Evolutionary conservation across 1,140 invertebrate genomes (phyloP), one percentile per base, ranked within the genome.

Genomic region (Drosophila santomea): DNA sequence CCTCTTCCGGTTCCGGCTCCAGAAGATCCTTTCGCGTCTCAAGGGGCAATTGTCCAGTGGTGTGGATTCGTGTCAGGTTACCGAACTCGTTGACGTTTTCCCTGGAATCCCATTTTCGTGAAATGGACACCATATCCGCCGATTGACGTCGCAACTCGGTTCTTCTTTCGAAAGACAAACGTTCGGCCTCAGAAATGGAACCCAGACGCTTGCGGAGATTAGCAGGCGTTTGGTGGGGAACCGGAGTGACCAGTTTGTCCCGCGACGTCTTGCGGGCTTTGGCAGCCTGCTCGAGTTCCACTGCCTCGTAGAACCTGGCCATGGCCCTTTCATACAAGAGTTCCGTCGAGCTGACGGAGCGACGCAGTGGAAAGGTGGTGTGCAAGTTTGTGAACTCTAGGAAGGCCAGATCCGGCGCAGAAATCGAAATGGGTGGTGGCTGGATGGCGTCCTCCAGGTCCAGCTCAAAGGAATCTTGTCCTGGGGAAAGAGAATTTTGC

Each of bases 311-410:
- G 74, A 97, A 96, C 23, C 96, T 93, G 11, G 95, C 95, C 95
- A 97, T 96, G 3, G 96, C 95, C 20, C 94, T 94, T 83, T 97
- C 96, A 78, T 97, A 96, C 2, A 97, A 93, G 7, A 97, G 92
- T 84, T 97, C 96, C 0, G 96, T 96, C 0, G 96, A 97, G 82
- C 96, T 97, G 7, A 96, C 95, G 0, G 96, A 96, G 68, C 95
- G 94, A 8, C 96, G 94, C 8, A 92, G 44, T 8, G 91, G 91
- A 35, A 92, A 92, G 7, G 93, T 92, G 7, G 93, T 91, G 38
- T 92, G 91, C 51, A 94, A 86, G 57, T 92, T 80, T 23, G 91
- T 92, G 14, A 92, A 90, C 77, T 94, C 93, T 11, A 92, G 51
- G 14, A 93, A 91, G 66, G 94, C 94, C 45, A 97, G 89, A 89